These are phyloP conservation scores for Shinisaurus crocodilurus DNA, from an alignment of 2,113 vertebrate genomes.

Conservation along the genomic window DNA sequence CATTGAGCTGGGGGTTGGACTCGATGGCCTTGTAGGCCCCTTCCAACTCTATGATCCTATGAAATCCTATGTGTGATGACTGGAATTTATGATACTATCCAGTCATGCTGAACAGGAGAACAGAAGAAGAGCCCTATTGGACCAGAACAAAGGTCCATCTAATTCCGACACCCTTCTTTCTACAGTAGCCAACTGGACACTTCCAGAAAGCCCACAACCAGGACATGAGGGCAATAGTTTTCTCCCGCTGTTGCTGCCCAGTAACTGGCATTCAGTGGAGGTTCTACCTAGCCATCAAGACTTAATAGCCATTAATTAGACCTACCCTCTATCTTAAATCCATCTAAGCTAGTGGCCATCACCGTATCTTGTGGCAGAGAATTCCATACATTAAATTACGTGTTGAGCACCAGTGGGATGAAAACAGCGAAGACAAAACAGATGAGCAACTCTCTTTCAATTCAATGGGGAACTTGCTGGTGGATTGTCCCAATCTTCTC, in stretches of 20 bases:
- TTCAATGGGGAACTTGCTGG: not conserved
- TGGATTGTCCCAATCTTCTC: not conserved
- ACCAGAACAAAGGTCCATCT: not conserved
- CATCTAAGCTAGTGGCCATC: not conserved
- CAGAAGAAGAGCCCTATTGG: not conserved
- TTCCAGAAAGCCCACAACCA: not conserved
- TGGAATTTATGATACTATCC: too few species aligned
- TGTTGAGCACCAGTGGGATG: not conserved
- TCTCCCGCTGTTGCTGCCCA: not conserved
- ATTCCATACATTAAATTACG: not conserved
- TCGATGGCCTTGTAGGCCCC: too few species aligned
- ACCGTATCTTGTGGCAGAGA: not conserved
- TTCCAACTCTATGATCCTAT: too few species aligned
- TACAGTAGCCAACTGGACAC: not conserved
- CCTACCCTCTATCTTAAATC: not conserved
- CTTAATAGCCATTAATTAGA: not conserved
- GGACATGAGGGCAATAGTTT: not conserved
- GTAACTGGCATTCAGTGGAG: not conserved
- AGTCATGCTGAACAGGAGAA: not conserved
- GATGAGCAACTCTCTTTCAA: not conserved
- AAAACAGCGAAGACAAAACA: not conserved
- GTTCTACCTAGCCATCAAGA: not conserved
- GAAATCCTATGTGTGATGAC: not conserved
- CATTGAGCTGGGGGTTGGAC: too few species aligned
- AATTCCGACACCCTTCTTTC: not conserved